phyloP scores from a whole-genome alignment of 2,113 vertebrate genomes.

The Notiomystis cincta region DNA sequence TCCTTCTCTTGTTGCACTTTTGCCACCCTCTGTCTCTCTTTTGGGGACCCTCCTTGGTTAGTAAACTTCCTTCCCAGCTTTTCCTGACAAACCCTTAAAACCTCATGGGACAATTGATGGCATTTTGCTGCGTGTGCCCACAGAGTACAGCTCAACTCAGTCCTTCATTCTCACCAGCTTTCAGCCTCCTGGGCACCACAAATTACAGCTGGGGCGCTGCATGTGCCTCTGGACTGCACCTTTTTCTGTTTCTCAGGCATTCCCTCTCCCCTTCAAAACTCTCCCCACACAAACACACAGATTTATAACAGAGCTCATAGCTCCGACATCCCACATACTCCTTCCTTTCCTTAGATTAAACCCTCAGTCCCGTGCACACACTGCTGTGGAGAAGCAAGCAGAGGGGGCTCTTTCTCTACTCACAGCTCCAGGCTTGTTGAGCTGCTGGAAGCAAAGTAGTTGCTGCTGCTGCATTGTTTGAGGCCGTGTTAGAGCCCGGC shows the following conservation, averaged over 20 bases:
- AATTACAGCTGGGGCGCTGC: not conserved
- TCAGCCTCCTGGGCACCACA: not conserved
- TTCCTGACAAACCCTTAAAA: not conserved
- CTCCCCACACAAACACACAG: rapidly evolving
- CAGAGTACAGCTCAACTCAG: rapidly evolving
- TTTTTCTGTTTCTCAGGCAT: not conserved
- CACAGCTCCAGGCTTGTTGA: not conserved
- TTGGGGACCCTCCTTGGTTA: not conserved
- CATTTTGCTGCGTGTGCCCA: not conserved
- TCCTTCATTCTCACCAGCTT: not conserved
- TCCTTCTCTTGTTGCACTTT: not conserved
- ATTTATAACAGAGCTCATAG: not conserved
- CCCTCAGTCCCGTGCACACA: not conserved
- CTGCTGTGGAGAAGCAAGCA: slow-evolving; percentile 38
- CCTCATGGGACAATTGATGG: not conserved
- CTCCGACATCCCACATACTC: not conserved
- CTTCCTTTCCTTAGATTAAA: not conserved
- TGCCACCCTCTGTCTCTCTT: not conserved
- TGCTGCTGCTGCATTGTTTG: not conserved
- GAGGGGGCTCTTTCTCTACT: slow-evolving; percentile 53
- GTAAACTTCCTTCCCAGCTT: not conserved
- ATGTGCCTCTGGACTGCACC: not conserved
- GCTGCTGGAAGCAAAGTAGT: slow-evolving; percentile 35
- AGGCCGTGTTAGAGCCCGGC: not conserved
- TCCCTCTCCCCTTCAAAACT: not conserved